phyloP scores from a whole-genome alignment of 2,113 vertebrate species.

The Lates calcarifer region DNA sequence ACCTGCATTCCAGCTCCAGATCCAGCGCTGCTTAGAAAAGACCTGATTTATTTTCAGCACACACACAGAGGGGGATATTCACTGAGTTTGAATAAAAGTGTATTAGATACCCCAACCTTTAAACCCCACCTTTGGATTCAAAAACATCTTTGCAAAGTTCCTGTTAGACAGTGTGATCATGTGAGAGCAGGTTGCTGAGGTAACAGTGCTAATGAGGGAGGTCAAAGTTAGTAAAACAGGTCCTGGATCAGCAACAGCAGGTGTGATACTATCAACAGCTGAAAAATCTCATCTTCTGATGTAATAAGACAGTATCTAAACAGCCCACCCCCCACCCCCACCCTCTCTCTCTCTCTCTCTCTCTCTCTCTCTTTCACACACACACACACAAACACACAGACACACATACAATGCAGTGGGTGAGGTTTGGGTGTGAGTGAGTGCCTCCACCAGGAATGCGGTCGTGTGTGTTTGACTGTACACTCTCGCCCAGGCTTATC shows the following conservation, averaged over 20 bases:
- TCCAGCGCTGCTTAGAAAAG: no score
- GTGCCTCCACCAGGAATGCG: constrained; percentile 62
- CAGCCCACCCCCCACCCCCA: neutral
- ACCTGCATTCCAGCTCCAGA: no score
- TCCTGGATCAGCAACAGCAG: no score
- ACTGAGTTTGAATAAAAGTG: no score
- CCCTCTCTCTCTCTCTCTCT: neutral
- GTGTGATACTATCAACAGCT: no score
- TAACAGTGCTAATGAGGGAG: neutral
- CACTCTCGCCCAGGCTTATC: constrained; percentile 18
- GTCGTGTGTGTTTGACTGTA: constrained; percentile 61
- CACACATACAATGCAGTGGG: constrained; percentile 40
- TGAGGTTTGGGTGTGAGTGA: constrained; percentile 58
- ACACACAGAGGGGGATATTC: no score
- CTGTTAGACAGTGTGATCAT: no score
- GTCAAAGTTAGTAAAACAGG: neutral
- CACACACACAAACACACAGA: constrained; percentile 27
- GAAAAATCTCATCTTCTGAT: neutral
- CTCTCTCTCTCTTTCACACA: neutral
- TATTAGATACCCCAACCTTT: no score
- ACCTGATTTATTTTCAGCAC: no score
- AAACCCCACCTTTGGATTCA: no score
- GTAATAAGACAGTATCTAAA: neutral
- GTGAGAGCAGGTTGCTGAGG: neutral
- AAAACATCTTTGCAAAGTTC: no score